These are phyloP conservation scores for Phalacrocorax brasilianus DNA, from an alignment of 2,113 vertebrate genomes.

Conservation along the genomic window DNA sequence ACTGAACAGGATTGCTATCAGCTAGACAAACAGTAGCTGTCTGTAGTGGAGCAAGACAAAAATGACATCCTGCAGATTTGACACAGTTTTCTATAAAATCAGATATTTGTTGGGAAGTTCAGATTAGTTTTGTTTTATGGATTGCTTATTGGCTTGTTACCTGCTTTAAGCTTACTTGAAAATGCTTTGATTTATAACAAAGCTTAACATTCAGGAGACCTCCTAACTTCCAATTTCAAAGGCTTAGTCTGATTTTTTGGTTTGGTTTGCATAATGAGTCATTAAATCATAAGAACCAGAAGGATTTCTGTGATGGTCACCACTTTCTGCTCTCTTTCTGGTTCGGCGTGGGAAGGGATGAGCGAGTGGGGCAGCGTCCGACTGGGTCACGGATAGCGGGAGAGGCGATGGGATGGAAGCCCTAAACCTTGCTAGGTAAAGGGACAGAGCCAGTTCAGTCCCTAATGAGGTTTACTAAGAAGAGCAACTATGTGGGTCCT, in stretches of 20 bases:
- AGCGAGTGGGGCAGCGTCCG: rapidly evolving
- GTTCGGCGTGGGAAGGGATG: rapidly evolving
- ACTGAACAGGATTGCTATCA: neutral
- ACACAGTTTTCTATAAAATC: neutral
- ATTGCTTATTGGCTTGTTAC: neutral
- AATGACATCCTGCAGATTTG: neutral
- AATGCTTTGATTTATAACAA: neutral
- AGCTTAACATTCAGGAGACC: neutral
- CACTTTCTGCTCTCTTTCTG: neutral
- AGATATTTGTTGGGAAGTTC: neutral
- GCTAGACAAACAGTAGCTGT: neutral
- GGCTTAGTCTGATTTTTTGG: neutral
- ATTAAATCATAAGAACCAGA: neutral
- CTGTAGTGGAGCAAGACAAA: neutral
- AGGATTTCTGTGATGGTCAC: neutral
- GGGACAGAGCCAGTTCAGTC: rapidly evolving
- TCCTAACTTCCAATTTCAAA: neutral
- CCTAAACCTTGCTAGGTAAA: rapidly evolving
- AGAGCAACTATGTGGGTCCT: neutral
- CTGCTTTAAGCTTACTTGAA: neutral
- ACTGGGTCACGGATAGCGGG: rapidly evolving
- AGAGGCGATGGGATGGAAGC: neutral
- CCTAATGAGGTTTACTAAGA: conserved; percentile 21
- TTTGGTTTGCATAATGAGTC: neutral
- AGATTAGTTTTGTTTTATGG: neutral